Evolutionary conservation across 2,888 invertebrate species (phyloP).

Genomic region (Camponotus fellah): DNA sequence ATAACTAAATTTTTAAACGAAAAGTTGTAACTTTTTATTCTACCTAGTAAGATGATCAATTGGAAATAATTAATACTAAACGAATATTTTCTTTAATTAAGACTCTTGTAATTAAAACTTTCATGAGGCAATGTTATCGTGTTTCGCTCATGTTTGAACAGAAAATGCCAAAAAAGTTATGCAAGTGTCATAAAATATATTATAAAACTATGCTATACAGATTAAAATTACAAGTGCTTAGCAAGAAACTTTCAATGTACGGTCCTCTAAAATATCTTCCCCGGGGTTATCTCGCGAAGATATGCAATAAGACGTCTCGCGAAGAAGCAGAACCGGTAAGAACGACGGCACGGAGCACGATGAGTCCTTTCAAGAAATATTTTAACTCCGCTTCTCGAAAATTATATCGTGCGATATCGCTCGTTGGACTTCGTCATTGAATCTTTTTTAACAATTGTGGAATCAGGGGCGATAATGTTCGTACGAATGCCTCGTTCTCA

Average conservation of each 20-base stretch:
- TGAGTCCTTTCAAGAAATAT: conserved; percentile 62
- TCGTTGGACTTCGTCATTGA: conserved; percentile 62
- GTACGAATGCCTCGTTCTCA: conserved; percentile 43
- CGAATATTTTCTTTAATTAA: not conserved
- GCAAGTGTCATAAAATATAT: not conserved
- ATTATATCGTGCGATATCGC: conserved; percentile 62
- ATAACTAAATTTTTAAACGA: not conserved
- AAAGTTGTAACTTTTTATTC: not conserved
- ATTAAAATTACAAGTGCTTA: conserved; percentile 53
- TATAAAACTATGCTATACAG: not conserved
- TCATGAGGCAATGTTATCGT: not conserved
- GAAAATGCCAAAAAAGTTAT: not conserved
- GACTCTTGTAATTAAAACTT: not conserved
- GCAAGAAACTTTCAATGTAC: conserved; percentile 53
- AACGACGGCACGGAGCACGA: conserved; percentile 34
- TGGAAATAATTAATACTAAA: not conserved
- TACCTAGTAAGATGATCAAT: not conserved
- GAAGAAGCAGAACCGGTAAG: conserved; percentile 13
- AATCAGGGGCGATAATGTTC: conserved; percentile 60
- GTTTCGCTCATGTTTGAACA: not conserved
- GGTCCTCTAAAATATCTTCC: conserved; percentile 58
- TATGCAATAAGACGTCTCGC: conserved; percentile 58
- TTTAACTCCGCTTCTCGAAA: conserved; percentile 60
- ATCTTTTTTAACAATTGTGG: conserved; percentile 49
- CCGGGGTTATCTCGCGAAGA: conserved; percentile 60